phyloP scores from a whole-genome alignment of 92 coral and sea anemone genomes.

The Virgularia gustaviana region DNA sequence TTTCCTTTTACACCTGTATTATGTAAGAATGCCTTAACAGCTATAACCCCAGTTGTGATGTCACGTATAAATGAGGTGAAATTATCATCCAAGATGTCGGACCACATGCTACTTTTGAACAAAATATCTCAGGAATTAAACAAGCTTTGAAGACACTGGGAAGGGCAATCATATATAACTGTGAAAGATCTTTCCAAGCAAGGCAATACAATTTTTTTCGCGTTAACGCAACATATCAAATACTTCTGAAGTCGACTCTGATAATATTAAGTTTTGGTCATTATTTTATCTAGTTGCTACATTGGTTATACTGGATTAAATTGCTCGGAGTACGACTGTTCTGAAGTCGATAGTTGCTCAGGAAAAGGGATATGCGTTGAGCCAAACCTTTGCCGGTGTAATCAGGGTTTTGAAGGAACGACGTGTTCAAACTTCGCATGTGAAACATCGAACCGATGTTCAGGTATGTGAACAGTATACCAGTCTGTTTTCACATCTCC shows the following conservation, averaged over 20 bases:
- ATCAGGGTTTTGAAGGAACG: slow-evolving; percentile 54
- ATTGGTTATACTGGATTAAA: slow-evolving; percentile 56
- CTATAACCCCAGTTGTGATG: no score
- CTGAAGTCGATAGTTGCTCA: slow-evolving; percentile 54
- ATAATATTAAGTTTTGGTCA: not conserved
- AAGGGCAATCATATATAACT: no score
- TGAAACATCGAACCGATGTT: slow-evolving; percentile 59
- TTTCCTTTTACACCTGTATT: no score
- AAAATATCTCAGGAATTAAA: no score
- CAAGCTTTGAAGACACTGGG: no score
- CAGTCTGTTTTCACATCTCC: not conserved
- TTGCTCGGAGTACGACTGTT: slow-evolving; percentile 51
- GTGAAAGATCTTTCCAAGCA: no score
- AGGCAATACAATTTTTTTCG: not conserved
- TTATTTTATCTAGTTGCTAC: slow-evolving; percentile 47
- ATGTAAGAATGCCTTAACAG: no score
- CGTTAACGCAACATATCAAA: not conserved
- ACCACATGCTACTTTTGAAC: no score
- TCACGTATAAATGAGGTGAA: not conserved
- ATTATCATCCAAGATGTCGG: no score
- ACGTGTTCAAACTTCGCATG: slow-evolving; percentile 65
- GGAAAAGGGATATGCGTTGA: slow-evolving; percentile 55
- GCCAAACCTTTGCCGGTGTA: slow-evolving; percentile 62
- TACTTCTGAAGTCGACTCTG: not conserved
- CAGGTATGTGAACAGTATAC: slow-evolving; percentile 46